A percentile compares a stretch with the other conserved stretches of the same genome.
phyloP scores from a whole-genome alignment of 2,888 invertebrate genomes.

The Gastracanthus pulcherrimus region DNA sequence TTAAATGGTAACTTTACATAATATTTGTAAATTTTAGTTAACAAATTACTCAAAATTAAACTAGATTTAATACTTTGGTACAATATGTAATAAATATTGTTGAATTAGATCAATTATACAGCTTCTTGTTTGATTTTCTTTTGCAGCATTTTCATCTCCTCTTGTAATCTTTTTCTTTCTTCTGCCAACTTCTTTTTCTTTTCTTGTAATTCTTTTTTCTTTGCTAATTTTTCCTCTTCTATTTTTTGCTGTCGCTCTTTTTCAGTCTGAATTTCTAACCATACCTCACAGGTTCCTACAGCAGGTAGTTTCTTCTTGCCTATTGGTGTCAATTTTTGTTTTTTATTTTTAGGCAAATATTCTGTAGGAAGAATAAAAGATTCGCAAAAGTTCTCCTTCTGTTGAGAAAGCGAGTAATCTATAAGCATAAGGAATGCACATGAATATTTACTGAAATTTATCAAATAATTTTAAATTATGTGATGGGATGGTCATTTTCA shows the following conservation, averaged over 20 bases:
- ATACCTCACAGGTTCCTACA: constrained; percentile 25
- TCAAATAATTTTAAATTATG: background rate
- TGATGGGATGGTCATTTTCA: too few species aligned
- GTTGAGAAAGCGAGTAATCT: background rate
- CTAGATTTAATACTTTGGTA: too few species aligned
- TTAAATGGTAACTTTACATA: background rate
- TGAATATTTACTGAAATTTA: too few species aligned
- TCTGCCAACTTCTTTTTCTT: background rate
- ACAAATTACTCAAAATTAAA: background rate
- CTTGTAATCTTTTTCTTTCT: background rate
- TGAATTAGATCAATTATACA: too few species aligned
- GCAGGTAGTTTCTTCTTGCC: constrained; percentile 2
- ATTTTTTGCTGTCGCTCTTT: constrained; percentile 5
- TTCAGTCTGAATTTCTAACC: background rate
- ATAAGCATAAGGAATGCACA: background rate
- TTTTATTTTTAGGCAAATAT: constrained; percentile 20
- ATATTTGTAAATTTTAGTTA: background rate
- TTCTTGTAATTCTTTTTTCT: constrained; percentile 14
- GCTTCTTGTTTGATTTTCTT: constrained; percentile 7
- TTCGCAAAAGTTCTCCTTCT: background rate
- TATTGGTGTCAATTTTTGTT: too few species aligned
- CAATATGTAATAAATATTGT: too few species aligned
- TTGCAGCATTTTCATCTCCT: constrained; percentile 2
- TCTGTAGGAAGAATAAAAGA: constrained; percentile 16
- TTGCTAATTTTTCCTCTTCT: constrained; percentile 5